These are phyloP conservation scores for Acrossocheilus wenchowensis DNA, from an alignment of 2,797 vertebrate species.

Conservation along the genomic window DNA sequence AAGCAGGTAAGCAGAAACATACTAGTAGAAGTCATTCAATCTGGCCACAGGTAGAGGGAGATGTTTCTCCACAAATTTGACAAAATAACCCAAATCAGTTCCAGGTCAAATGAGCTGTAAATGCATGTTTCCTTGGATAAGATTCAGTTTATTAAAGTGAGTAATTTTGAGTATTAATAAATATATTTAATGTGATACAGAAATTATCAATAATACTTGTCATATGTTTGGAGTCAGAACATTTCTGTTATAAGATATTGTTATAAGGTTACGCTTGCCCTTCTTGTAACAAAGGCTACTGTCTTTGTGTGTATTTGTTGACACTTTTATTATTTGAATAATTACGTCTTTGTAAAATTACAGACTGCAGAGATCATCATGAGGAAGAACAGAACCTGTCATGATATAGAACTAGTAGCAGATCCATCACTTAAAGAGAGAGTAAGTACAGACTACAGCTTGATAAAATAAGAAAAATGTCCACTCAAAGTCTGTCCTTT, in stretches of 20 bases:
- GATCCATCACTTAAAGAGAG: slow-evolving; percentile 88
- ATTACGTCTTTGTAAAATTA: slow-evolving; percentile 50
- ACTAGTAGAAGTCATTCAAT: background rate
- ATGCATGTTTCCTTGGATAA: background rate
- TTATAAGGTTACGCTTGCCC: background rate
- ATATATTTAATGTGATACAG: background rate
- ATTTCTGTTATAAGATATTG: background rate
- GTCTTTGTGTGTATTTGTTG: background rate
- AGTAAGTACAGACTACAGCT: slow-evolving; percentile 72
- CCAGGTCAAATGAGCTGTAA: background rate
- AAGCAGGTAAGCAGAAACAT: slow-evolving; percentile 77
- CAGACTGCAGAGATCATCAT: slow-evolving; percentile 87
- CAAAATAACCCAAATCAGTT: background rate
- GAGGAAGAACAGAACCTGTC: slow-evolving; percentile 81
- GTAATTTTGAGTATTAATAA: background rate
- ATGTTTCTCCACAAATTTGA: background rate
- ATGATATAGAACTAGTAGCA: slow-evolving; percentile 74
- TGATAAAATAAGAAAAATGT: background rate
- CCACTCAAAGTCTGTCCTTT: background rate
- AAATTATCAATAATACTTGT: background rate
- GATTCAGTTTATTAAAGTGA: background rate
- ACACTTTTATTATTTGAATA: background rate
- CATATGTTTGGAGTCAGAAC: background rate
- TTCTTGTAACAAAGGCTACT: background rate
- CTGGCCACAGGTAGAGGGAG: slow-evolving; percentile 21